Percentiles rank a stretch among this genome's conserved stretches.
Conservation (phyloP, 2,113 vertebrate genomes). For the human region DNA sequence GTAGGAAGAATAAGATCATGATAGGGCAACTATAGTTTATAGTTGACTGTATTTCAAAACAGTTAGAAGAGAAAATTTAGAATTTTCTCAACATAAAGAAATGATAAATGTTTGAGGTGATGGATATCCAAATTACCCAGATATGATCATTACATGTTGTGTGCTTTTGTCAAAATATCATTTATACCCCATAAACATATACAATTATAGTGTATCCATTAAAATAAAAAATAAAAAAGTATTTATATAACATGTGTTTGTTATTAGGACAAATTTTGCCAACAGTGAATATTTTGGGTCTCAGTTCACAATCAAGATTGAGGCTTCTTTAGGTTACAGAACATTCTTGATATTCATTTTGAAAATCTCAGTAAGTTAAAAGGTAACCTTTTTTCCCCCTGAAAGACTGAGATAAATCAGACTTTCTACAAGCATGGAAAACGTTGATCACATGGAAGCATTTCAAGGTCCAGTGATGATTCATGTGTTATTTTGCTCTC, state of each 20-base stretch:
- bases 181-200: neutral
- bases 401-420: neutral
- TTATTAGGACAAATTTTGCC: neutral
- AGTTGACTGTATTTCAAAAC: neutral
- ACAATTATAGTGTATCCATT: neutral
- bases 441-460: neutral
- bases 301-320: neutral
- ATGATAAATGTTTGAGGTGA: neutral
- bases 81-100: neutral
- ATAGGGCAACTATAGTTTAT: neutral
- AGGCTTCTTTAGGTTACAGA: neutral
- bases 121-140: neutral
- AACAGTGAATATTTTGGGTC: neutral
- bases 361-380: neutral
- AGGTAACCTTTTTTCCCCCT: neutral
- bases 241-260: neutral
- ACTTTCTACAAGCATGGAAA: neutral
- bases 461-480: neutral
- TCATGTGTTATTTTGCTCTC: fast-evolving
- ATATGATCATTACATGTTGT: neutral
- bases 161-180: neutral
- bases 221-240: neutral
- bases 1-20: neutral
- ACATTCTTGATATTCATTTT: neutral
- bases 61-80: neutral